Base-by-base conservation (phyloP, 1,140 invertebrate genomes). In the Lasioglossum baleicum region DNA sequence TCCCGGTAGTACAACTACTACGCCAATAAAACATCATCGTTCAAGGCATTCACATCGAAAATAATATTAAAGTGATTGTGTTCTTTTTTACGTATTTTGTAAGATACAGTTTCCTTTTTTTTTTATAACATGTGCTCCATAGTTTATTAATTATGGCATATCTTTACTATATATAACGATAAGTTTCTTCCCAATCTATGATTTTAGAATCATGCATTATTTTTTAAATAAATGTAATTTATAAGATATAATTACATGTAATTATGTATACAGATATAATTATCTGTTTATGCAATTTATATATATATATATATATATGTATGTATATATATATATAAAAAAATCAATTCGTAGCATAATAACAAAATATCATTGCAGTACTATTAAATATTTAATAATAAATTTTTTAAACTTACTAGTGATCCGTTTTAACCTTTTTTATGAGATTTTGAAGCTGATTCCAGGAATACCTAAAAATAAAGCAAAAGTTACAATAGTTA, bases 1-100 rank as follows among this genome's bases (percentile, higher is more conserved):
- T 58, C 68, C 84, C 42, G 66, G 83, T 35, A 88, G 83, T 79
- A 83, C 88, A 77, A 81, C 89, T 66, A 78, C 72, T 73, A 83
- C 87, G 8, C 86, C 90, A 35, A 75, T 87, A 51, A 93, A 93
- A 82, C 87, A 90, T 71, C 89, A 91, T 87, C 90, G 91, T 64
- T 91, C 92, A 60, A 91, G 91, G 56, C 90, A 92, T 85, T 88
- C 87, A 15, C 91, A 91, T 88, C 88, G 90, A 87, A 93, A 92
- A 83, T 90, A 85, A 53, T 20, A 53, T 48, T 64, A 58, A 68
- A 68, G 35, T 61, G 31, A 70, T 31, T 73, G 63, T 76, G 22
- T 80, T 73, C 31, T 75, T 83, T 80, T 83, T 53, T 63, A 58
- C 51, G n/a, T 56, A 61, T 13, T 80, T 80, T 72, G 58, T 76